These are phyloP conservation scores for Lepidurus apus DNA, from an alignment of 1,140 invertebrate genomes.

Conservation along the genomic window DNA sequence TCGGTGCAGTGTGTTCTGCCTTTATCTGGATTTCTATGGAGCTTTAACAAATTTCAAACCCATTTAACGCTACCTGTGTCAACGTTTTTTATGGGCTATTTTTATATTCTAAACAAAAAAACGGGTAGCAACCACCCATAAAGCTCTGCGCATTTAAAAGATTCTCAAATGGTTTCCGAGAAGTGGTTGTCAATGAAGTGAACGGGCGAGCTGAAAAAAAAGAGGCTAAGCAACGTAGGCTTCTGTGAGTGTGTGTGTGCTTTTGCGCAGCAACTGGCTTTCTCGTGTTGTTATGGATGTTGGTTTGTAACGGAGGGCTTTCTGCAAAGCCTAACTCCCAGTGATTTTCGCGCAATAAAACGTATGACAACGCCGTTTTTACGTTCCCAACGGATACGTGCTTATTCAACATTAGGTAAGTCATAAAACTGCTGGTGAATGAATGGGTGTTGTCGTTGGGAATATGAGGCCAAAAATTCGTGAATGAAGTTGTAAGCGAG, in stretches of 20 bases:
- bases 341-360: too few relatives aligned
- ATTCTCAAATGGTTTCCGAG: not conserved
- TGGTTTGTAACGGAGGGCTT: not conserved
- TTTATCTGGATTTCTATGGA: not conserved
- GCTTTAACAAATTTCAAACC: not conserved
- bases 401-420: not conserved
- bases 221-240: not conserved
- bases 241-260: not conserved
- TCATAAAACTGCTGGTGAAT: not conserved
- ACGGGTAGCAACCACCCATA: too few relatives aligned
- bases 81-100: too few relatives aligned
- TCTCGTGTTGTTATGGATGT: not conserved
- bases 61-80: too few relatives aligned
- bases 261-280: not conserved
- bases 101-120: too few relatives aligned
- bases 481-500: not conserved
- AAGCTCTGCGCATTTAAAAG: not conserved
- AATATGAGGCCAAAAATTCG: not conserved
- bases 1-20: not conserved
- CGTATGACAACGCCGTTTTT: not conserved
- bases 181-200: not conserved
- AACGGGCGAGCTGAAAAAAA: not conserved
- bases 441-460: not conserved
- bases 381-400: constrained; percentile 1
- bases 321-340: too few relatives aligned